phyloP scores from a whole-genome alignment of 2,113 vertebrate species.

The Scalopus aquaticus region DNA sequence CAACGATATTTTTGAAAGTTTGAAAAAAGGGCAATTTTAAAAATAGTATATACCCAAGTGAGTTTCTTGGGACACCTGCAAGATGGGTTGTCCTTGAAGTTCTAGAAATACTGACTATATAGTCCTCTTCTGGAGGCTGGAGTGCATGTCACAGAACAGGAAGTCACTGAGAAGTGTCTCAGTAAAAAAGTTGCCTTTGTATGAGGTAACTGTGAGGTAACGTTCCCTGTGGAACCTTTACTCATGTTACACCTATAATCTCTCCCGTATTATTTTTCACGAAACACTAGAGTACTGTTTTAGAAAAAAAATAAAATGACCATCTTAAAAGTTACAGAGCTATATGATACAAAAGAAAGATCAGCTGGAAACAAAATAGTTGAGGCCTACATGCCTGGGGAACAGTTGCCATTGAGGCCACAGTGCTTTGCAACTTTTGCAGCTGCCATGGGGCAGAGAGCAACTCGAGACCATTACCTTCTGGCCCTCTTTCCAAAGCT shows the following conservation, averaged over 20 bases:
- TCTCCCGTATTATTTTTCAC: neutral
- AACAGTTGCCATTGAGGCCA: neutral
- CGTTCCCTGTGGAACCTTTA: neutral
- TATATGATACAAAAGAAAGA: neutral
- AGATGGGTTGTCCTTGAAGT: neutral
- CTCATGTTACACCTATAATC: neutral
- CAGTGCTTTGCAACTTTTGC: neutral
- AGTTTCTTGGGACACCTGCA: neutral
- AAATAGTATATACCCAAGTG: neutral
- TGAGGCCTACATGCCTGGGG: neutral
- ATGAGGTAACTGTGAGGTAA: neutral
- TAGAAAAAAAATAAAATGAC: constrained; percentile 35
- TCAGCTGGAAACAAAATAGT: neutral
- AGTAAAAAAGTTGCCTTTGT: neutral
- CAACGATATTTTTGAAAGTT: neutral
- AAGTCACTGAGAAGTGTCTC: neutral
- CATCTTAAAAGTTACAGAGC: constrained; percentile 19
- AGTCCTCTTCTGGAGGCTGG: neutral
- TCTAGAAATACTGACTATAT: neutral
- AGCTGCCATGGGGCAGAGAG: neutral
- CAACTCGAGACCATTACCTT: neutral
- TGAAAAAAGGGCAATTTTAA: neutral
- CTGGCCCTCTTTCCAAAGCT: neutral
- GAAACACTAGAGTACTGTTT: neutral
- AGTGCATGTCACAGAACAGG: neutral